Evolutionary conservation across 2,113 vertebrate species (phyloP), one percentile per base, ranked within the genome.

Genomic region (Rousettus leschenaultii): DNA sequence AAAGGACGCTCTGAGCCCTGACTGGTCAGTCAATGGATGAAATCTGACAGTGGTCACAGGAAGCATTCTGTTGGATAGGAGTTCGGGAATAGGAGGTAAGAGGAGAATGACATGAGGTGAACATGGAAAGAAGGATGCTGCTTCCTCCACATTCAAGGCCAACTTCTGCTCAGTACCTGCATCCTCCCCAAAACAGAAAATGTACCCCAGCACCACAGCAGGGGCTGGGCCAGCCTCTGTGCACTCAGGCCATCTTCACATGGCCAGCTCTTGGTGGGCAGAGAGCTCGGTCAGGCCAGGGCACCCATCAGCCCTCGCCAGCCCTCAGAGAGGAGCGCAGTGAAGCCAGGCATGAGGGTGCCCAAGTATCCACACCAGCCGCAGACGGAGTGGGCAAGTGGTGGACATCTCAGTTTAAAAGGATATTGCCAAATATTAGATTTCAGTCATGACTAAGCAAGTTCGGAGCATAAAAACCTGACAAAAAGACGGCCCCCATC

Each of bases 11-110:
- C 22, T 43, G 55, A 40, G 65, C 5, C 45, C 43, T 53, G 7
- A 19, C 38, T 30, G 19, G 9, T 16, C 0, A 0, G 10, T 7
- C 43, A 33, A 33, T 40, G 8, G 1, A 28, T n/a, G 14, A 40
- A n/a, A 43, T 40, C 48, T 13, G 40, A 22, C 35, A 35, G 21
- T 35, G 35, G 6, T 13, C 38, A 18, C 16, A 13, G 5, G 16
- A 22, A n/a, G 1, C 24, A 59, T 66, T 80, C 70, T 57, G 40
- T 13, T 61, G 9, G 15, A 45, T 22, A 70, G 5, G 19, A 5
- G 18, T 55, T 16, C n/a, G 22, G 55, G 11, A 33, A 9, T 15
- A 19, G 19, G 22, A 70, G 15, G 19, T 12, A 2, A 48, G 78
- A 63, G 24, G 22, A 63, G 35, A 55, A 22, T 21, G 33, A 35